Conservation (phyloP, 1,140 invertebrate genomes). For the Heliconius himera region DNA sequence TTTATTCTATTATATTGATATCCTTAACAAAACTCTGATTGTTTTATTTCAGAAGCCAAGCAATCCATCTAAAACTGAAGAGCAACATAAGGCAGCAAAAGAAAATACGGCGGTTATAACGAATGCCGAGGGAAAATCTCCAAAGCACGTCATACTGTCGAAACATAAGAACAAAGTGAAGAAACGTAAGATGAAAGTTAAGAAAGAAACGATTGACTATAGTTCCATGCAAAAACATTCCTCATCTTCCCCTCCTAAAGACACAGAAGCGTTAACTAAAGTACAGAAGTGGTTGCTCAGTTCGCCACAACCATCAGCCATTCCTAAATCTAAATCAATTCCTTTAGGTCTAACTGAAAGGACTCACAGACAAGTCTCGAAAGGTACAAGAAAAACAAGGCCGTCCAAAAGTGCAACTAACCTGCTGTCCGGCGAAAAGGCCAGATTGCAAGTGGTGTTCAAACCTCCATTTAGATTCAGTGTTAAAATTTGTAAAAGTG, state of each 20-base stretch:
- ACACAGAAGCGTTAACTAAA: conserved; percentile 89
- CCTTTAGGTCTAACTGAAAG: conserved; percentile 84
- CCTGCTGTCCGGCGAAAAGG: conserved; percentile 82
- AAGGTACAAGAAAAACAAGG: conserved; percentile 72
- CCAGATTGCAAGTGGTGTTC: conserved; percentile 90
- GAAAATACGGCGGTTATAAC: conserved; percentile 68
- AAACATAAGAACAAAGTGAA: conserved; percentile 79
- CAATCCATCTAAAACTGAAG: conserved; percentile 61
- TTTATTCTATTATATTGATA: background rate
- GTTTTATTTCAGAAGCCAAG: conserved; percentile 66
- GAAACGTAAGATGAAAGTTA: conserved; percentile 73
- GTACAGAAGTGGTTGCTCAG: conserved; percentile 92
- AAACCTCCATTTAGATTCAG: conserved; percentile 93
- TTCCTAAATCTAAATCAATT: conserved; percentile 88
- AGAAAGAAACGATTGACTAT: conserved; percentile 91
- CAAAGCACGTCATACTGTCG: conserved; percentile 72
- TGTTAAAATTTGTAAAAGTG: conserved; percentile 88
- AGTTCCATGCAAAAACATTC: conserved; percentile 85
- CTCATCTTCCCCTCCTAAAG: conserved; percentile 63
- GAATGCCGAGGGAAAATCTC: conserved; percentile 75
- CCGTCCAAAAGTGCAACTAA: conserved; percentile 80
- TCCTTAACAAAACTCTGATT: conserved; percentile 14
- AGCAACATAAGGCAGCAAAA: conserved; percentile 63
- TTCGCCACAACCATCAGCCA: conserved; percentile 82
- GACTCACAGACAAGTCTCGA: conserved; percentile 64